These are phyloP conservation scores for Lepas anatifera DNA, from an alignment of 2,888 invertebrate genomes.

Conservation along the genomic window DNA sequence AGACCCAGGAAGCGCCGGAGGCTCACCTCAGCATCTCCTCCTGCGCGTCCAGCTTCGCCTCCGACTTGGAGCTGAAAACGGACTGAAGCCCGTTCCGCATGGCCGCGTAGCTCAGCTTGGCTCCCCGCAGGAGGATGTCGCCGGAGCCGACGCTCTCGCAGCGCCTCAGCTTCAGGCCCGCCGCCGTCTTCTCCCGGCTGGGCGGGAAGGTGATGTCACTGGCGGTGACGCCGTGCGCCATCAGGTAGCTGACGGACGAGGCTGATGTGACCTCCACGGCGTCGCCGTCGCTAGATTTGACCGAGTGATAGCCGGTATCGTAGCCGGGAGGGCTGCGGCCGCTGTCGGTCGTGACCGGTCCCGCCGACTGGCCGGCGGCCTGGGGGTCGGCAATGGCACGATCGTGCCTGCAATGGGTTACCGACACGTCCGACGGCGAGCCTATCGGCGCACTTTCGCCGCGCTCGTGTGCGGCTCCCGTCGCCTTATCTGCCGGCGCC, in stretches of 20 bases:
- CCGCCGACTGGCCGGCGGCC: background rate
- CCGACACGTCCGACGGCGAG: background rate
- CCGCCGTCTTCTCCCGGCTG: background rate
- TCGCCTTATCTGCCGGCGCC: background rate
- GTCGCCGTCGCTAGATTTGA: background rate
- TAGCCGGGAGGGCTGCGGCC: background rate
- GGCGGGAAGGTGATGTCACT: background rate
- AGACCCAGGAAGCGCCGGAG: too few relatives aligned
- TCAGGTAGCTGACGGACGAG: background rate
- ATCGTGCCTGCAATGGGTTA: background rate
- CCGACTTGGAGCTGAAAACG: background rate
- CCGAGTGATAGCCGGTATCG: constrained; percentile 5
- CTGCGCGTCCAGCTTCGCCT: background rate
- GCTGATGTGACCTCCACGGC: background rate
- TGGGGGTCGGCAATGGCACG: background rate
- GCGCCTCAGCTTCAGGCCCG: background rate
- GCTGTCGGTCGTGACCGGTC: background rate
- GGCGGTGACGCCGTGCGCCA: background rate
- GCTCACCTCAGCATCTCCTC: background rate
- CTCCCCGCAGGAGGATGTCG: background rate
- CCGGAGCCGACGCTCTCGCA: constrained; percentile 1
- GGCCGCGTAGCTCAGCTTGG: background rate
- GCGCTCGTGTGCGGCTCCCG: background rate
- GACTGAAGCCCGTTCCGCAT: background rate
- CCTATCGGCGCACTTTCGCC: background rate